Conservation (phyloP, 1,140 invertebrate species). For the Nixonia krombeini region DNA sequence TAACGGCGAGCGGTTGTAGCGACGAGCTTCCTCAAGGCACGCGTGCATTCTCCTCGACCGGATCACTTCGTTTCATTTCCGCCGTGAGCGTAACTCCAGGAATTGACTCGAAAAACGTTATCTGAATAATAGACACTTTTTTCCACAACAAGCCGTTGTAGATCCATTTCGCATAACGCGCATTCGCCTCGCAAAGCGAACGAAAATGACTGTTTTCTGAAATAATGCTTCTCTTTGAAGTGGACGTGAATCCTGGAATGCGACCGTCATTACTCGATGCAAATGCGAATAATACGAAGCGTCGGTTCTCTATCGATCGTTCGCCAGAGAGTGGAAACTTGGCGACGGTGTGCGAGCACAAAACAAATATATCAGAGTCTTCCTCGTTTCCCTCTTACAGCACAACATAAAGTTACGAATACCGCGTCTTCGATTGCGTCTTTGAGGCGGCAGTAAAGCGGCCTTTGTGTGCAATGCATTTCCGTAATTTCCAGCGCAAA, state of each 20-base stretch:
- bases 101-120: no score
- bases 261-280: constrained; percentile 29
- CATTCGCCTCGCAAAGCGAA: constrained; percentile 4
- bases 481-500: no score
- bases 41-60: no score
- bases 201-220: constrained; percentile 10
- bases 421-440: constrained; percentile 3
- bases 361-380: constrained; percentile 42
- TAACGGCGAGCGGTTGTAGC: no score
- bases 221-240: constrained; percentile 14
- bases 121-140: no score
- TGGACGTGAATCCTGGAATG: constrained; percentile 19
- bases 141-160: no score
- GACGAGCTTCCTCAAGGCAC: no score
- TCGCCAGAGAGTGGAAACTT: constrained; percentile 27
- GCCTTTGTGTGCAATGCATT: constrained; percentile 7
- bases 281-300: constrained; percentile 22
- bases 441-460: constrained; percentile 17
- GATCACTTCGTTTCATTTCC: no score
- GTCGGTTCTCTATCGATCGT: constrained; percentile 26
- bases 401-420: constrained; percentile 18
- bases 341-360: constrained; percentile 21
- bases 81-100: no score
- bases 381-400: constrained; percentile 18
- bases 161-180: no score